phyloP scores from a whole-genome alignment of 1,140 invertebrate genomes.

The Meloidogyne chitwoodi region DNA sequence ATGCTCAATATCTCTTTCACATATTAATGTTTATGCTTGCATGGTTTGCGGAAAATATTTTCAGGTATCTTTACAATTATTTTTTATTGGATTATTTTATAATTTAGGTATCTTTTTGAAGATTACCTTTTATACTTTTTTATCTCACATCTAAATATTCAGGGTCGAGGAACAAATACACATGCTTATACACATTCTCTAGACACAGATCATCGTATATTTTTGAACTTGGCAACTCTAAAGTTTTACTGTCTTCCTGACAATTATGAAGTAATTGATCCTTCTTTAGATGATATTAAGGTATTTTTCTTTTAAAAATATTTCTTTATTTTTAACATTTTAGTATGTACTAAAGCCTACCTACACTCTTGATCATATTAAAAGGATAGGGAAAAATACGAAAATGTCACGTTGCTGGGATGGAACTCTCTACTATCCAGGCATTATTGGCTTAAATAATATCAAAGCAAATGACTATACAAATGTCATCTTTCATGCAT shows the following conservation, averaged over 20 bases:
- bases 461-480: slow-evolving; percentile 99
- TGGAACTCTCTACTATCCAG: slow-evolving; percentile 90
- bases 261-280: slow-evolving; percentile 99
- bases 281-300: slow-evolving; percentile 95
- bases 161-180: slow-evolving; percentile 90
- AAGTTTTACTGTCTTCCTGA: slow-evolving; percentile 99
- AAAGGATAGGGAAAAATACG: slow-evolving; percentile 73
- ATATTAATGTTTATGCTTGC: slow-evolving; percentile 99
- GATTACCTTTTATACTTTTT: not conserved
- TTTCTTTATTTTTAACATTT: slow-evolving; percentile 33
- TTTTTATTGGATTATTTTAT: no score
- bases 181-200: slow-evolving; percentile 98
- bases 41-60: slow-evolving; percentile 99
- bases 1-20: slow-evolving; percentile 91
- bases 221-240: slow-evolving; percentile 89
- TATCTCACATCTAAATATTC: slow-evolving; percentile 38
- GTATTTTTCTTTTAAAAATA: slow-evolving; percentile 55
- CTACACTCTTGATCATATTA: slow-evolving; percentile 78
- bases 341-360: slow-evolving; percentile 94
- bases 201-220: slow-evolving; percentile 93
- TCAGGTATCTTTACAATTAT: slow-evolving; percentile 66
- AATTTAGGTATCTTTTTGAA: not conserved
- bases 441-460: slow-evolving; percentile 82
- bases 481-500: slow-evolving; percentile 90
- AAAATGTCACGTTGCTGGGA: slow-evolving; percentile 91